Conservation (phyloP, 1,140 invertebrate genomes). For the Neoseiulus cucumeris region DNA sequence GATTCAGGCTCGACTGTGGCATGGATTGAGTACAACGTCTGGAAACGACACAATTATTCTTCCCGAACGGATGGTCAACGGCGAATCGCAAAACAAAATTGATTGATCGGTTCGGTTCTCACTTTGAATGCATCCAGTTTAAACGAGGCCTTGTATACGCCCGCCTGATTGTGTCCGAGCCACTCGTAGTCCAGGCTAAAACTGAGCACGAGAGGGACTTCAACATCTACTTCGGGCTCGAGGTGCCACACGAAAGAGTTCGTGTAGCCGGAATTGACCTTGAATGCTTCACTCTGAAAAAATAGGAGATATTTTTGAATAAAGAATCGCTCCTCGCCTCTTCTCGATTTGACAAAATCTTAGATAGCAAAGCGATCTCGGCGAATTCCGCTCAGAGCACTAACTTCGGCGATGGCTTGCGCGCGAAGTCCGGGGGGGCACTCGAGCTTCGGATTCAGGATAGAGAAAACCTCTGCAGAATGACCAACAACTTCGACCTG, state of each 20-base stretch:
- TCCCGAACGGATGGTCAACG: too few species aligned
- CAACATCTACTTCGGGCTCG: neutral
- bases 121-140: constrained; percentile 3
- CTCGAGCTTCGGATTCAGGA: neutral
- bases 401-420: neutral
- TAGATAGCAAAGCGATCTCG: neutral
- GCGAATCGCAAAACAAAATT: too few species aligned
- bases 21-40: constrained; percentile 61
- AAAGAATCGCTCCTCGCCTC: neutral
- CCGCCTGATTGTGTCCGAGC: neutral
- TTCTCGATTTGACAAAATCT: neutral
- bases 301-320: neutral
- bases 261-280: constrained; percentile 12
- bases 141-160: neutral
- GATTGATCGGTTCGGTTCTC: too few species aligned
- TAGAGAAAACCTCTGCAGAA: neutral
- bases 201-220: neutral
- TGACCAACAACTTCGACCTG: neutral
- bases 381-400: neutral
- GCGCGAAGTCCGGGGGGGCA: neutral
- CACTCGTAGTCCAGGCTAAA: constrained; percentile 8
- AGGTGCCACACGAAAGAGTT: constrained; percentile 15
- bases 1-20: constrained; percentile 62
- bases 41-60: constrained; percentile 25
- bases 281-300: neutral